A percentile compares a stretch with the other conserved stretches of the same genome.
These are phyloP conservation scores for Margaritifera margaritifera DNA, from an alignment of 2,888 invertebrate genomes.

Conservation along the genomic window DNA sequence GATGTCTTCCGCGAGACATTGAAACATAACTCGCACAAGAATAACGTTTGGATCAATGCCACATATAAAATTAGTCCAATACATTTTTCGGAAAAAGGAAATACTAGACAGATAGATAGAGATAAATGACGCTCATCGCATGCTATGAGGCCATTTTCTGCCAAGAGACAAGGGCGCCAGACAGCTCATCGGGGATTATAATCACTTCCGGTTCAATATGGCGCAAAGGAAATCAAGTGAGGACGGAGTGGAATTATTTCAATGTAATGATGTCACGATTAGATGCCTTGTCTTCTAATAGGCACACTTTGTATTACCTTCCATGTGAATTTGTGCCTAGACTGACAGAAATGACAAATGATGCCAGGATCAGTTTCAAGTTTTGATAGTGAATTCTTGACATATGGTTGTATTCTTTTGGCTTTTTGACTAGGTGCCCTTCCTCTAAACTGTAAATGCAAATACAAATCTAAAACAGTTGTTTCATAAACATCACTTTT, in stretches of 20 bases:
- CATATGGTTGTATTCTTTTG: too few species aligned
- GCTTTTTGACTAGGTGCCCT: too few species aligned
- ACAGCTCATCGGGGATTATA: conserved; percentile 23
- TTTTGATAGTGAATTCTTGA: too few species aligned
- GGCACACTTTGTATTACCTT: too few species aligned
- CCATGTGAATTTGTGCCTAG: too few species aligned
- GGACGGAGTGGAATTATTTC: conserved; percentile 24
- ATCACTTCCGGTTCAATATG: conserved; percentile 30
- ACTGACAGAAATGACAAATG: too few species aligned
- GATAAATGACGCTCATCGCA: conserved; percentile 29
- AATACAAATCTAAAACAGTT: too few species aligned
- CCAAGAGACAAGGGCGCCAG: conserved; percentile 5
- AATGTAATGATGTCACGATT: conserved; percentile 10
- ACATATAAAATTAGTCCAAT: conserved; percentile 18
- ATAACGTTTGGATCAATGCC: conserved; percentile 19
- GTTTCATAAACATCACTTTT: too few species aligned
- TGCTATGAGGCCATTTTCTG: conserved; percentile 21
- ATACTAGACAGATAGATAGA: conserved; percentile 22
- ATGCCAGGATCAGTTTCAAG: too few species aligned
- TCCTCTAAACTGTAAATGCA: too few species aligned
- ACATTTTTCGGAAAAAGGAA: conserved; percentile 26
- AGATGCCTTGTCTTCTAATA: too few species aligned
- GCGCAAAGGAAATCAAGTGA: conserved; percentile 23
- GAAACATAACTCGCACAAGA: neutral
- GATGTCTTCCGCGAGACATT: neutral